Base-by-base conservation (phyloP, 2,888 invertebrate species). In the Hydropsyche betteni region DNA sequence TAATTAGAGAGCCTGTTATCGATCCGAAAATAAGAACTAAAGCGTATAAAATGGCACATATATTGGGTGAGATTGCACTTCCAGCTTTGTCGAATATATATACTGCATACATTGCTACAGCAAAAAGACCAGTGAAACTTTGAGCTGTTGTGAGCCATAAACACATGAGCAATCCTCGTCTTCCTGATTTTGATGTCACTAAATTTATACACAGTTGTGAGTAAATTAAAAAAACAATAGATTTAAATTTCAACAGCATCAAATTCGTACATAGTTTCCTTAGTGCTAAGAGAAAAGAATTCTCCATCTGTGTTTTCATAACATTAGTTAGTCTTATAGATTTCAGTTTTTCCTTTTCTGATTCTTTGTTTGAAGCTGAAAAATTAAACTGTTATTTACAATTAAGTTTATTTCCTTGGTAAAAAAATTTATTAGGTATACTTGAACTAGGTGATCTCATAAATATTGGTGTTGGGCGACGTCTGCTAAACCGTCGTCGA, bases 21-120 rank as follows among this genome's bases (percentile, higher is more conserved):
- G 88, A 84, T 0, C 89, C 89, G 3, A 82, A 55, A 0, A 89
- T 82, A 76, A 91, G 88, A 0, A 91, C 86, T 0, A 84, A 80
- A 0, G 90, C 91, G 5, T 92, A 87, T 24, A 90, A 82, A 0
- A 92, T 90, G 0, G 91, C 88, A 69, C 90, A 89, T 16, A 85
- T 79, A 68, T 89, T 85, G 0, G 89, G 85, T 0, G 86, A 86
- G 0, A 87, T 80, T 0, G 83, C 83, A 1, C 88, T 89, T 0
- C 88, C 89, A 0, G 90, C 86, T 73, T 86, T 82, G 0, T 83
- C 81, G 81, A 91, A 89, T 69, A 91, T 88, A 0, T 83, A 83
- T 78, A 87, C 86, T 0, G 89, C 88, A 79, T 89, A 86, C 4
- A 86, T 85, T 70, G 86, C 86, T 0, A 87, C 86, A 4, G 86